Evolutionary conservation across 1,140 invertebrate species (phyloP).

Genomic region (Bombus huntii): DNA sequence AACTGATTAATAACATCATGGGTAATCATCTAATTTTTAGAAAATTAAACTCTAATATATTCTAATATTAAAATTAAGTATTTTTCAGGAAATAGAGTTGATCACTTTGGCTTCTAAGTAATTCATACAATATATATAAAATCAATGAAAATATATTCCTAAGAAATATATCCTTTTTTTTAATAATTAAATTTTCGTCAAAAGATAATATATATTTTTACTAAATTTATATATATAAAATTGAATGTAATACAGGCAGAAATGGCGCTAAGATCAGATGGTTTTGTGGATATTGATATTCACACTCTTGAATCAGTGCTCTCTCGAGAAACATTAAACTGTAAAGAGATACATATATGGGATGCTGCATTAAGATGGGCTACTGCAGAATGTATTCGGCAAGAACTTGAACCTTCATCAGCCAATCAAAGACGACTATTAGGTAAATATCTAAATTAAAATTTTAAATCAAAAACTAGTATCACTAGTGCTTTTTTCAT

Average conservation of each 20-base stretch:
- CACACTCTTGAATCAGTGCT: conserved; percentile 94
- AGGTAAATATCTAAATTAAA: conserved; percentile 63
- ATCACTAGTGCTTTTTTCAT: conserved; percentile 70
- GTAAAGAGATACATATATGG: conserved; percentile 94
- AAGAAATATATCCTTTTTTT: conserved; percentile 10
- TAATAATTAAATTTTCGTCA: background rate
- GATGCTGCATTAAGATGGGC: conserved; percentile 96
- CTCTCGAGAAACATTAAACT: conserved; percentile 94
- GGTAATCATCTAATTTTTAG: background rate
- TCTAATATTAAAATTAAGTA: background rate
- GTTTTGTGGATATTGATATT: conserved; percentile 95
- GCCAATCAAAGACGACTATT: conserved; percentile 83
- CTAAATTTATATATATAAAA: conserved; percentile 4
- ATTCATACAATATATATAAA: background rate
- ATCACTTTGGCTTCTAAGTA: background rate
- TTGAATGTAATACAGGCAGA: conserved; percentile 89
- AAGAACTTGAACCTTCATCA: conserved; percentile 89
- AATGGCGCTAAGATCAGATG: conserved; percentile 96
- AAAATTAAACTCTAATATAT: no score
- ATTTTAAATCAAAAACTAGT: background rate
- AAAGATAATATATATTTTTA: background rate
- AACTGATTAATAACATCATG: background rate
- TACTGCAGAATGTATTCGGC: conserved; percentile 90
- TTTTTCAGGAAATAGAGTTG: background rate
- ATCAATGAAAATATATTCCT: background rate